Base-by-base conservation (phyloP, 2,888 invertebrate species). In the Leptinotarsa peninsularis region DNA sequence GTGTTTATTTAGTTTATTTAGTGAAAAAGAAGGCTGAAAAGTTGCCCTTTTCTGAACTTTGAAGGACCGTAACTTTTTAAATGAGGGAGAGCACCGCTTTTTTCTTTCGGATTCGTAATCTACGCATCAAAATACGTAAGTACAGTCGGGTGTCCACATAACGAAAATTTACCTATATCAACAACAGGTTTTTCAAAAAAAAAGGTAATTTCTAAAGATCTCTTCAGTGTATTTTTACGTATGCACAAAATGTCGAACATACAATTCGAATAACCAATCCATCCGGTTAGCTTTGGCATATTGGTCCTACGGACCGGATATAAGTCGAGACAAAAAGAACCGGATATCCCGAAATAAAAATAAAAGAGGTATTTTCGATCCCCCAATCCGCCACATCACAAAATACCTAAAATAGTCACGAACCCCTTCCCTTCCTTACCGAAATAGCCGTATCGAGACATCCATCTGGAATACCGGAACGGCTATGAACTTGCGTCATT, bases 301-400 rank as follows among this genome's bases (percentile, higher is more conserved):
- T 63, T 43, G 63, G 63, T 43, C 27, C 54, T 17, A 43, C 58
- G 21, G 21, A 49, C 70, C 70, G 58, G 70, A 70, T 70, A 54
- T 70, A 70, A 17, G 43, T 63, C 63, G 17, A 43, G 63, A 63
- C 63, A 63, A 63, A 63, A 63, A 63, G 52, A 67, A 72, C 72
- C 72, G 72, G 72, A 72, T 72, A 72, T 72, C 66, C 72, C 33
- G 27, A 72, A 72, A 72, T 72, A 71, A 54, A 63, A 66, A 63
- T 66, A 66, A 72, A 72, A 66, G 49, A 71, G 58, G 54, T 52
- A 72, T 27, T 63, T 63, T 33, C 15, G 18, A 63, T 27, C 63
- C 33, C 33, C n/a, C 63, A n/a, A 63, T 63, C n/a, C 27, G 63
- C 33, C 63, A 33, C 43, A 63, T 18, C 21, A 52, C 52, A 18